Evolutionary conservation across 2,888 invertebrate species (phyloP).

Genomic region (Volucella inanis): DNA sequence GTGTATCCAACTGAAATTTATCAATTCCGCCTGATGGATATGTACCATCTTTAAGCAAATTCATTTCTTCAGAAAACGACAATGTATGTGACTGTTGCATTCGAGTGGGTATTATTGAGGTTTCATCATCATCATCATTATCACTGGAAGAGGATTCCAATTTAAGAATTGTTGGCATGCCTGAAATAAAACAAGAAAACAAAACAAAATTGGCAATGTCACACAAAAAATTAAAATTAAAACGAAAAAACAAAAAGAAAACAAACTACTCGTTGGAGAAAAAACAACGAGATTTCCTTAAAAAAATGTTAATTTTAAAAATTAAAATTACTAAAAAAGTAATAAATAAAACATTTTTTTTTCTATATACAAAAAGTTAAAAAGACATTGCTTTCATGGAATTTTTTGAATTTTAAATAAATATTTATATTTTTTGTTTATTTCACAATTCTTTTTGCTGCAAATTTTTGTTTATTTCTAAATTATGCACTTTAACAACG

Average conservation of each 20-base stretch:
- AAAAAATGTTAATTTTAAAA: conserved; percentile 30
- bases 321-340: conserved; percentile 7
- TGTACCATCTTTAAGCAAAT: neutral
- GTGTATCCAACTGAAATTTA: conserved; percentile 29
- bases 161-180: neutral
- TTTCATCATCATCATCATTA: conserved; percentile 55
- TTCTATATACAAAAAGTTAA: neutral
- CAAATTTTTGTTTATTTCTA: conserved; percentile 11
- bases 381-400: neutral
- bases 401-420: conserved; percentile 53
- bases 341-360: no score
- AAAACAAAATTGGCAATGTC: conserved; percentile 48
- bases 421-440: conserved; percentile 30
- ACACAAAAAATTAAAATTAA: conserved; percentile 50
- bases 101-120: conserved; percentile 5
- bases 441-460: conserved; percentile 24
- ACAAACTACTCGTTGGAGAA: conserved; percentile 20
- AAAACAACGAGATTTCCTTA: conserved; percentile 35
- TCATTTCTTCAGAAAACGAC: conserved; percentile 11
- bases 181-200: conserved; percentile 65
- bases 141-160: conserved; percentile 29
- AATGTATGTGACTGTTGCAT: conserved; percentile 8
- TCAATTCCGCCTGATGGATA: conserved; percentile 22
- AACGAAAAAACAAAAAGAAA: conserved; percentile 32
- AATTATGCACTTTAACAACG: conserved; percentile 47